Evolutionary conservation across 2,888 invertebrate genomes (phyloP), one percentile per base, ranked within the genome.

Genomic region (Mythimna loreyi): DNA sequence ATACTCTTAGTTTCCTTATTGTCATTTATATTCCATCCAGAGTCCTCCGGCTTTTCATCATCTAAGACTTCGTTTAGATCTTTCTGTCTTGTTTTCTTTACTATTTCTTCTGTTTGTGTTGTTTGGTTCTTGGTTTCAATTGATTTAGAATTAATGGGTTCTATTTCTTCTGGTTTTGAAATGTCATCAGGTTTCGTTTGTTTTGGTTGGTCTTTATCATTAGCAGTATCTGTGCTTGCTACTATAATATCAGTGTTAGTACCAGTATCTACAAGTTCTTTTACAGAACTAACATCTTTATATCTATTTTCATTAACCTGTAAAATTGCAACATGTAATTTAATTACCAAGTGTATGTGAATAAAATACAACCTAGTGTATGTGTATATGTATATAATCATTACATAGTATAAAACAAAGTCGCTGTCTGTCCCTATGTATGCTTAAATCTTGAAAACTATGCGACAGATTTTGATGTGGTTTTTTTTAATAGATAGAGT

Each of bases 1-100:
- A 98, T 96, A 86, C 96, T 97, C 75, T 93, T 94, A 13, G 87
- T 87, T 47, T 87, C 89, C 75, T 85, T 85, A 28, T 85, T 82
- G 43, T 85, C 81, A 57, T 85, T 82, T 45, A 87, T 57, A 69
- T 86, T 87, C 94, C 94, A 93, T 2, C 87, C 92, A 3, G 86
- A 74, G 56, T 86, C 68, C n/a, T 82, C 71, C 28, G 9, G 62
- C 58, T 61, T 74, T 30, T 61, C 61, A 64, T 70, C 67, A 7
- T 60, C 19, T 59, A 78, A 69, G 16, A 61, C 62, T 28, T 50
- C 43, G 49, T 56, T 67, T 4, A 21, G 9, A 33, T 2, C 28
- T 21, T 28, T 67, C 9, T 67, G 47, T 45, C 63, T 58, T 21
- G 21, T 47, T 1, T 50, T 21, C 4, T 58, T 67, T 61, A 45